These are phyloP conservation scores for Clarias platycephalus DNA, from an alignment of 2,797 vertebrate species.

Conservation along the genomic window DNA sequence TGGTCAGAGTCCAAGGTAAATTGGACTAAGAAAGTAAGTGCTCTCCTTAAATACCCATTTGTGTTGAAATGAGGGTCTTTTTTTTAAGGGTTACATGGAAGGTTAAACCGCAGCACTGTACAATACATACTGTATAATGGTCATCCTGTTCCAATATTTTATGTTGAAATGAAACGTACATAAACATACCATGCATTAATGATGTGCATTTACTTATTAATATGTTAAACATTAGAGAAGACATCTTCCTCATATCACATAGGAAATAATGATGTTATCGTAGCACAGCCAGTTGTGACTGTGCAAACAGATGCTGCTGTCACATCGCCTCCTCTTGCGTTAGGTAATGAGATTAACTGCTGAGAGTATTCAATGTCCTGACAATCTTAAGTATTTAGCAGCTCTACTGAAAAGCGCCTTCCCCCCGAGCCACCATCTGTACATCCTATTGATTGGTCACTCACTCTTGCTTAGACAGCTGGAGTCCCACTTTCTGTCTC, in stretches of 20 bases:
- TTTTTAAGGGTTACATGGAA: neutral
- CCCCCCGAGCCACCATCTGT: slow-evolving; percentile 59
- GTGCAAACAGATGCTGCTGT: slow-evolving; percentile 52
- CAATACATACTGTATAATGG: neutral
- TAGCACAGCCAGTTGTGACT: slow-evolving; percentile 38
- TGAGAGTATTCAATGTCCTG: slow-evolving; percentile 57
- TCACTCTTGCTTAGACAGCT: slow-evolving; percentile 61
- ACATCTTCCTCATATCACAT: slow-evolving; percentile 14
- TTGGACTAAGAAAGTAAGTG: neutral
- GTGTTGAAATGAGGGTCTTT: too few relatives aligned
- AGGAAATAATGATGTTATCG: slow-evolving; percentile 37
- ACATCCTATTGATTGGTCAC: slow-evolving; percentile 67
- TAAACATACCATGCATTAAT: neutral
- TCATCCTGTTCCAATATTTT: neutral
- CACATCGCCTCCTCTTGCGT: slow-evolving; percentile 46
- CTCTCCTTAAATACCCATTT: neutral
- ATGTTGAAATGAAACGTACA: neutral
- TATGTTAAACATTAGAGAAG: slow-evolving; percentile 17
- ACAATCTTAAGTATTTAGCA: slow-evolving; percentile 60
- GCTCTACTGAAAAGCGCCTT: slow-evolving; percentile 55
- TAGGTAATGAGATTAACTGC: slow-evolving; percentile 56
- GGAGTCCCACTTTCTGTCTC: slow-evolving; percentile 58
- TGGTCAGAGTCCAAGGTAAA: neutral
- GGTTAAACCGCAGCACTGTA: too few relatives aligned
- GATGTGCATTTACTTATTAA: slow-evolving; percentile 1